These are phyloP conservation scores for Corythornis cristatus DNA, from an alignment of 2,113 vertebrate genomes.

Conservation along the genomic window DNA sequence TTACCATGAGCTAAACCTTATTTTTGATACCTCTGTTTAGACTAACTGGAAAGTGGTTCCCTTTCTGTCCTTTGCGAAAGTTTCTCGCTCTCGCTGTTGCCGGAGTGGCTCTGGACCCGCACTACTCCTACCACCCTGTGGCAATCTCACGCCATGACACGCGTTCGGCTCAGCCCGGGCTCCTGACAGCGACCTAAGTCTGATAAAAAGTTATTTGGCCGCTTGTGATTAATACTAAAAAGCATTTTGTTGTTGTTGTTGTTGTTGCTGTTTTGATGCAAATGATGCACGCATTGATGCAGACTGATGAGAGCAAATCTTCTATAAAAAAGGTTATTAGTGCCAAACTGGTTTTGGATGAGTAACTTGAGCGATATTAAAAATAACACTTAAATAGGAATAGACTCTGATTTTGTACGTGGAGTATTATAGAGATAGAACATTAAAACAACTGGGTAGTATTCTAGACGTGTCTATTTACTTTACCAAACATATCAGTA, in stretches of 20 bases:
- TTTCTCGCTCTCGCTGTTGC: not conserved
- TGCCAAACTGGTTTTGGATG: not conserved
- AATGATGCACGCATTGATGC: not conserved
- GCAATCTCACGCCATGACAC: constrained; percentile 79
- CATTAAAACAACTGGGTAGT: not conserved
- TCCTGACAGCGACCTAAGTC: not conserved
- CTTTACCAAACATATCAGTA: not conserved
- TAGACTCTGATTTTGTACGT: not conserved
- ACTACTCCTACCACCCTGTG: constrained; percentile 83
- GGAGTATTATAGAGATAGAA: not conserved
- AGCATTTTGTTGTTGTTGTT: not conserved
- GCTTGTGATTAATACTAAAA: not conserved
- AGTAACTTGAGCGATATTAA: not conserved
- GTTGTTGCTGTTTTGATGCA: not conserved
- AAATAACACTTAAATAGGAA: not conserved
- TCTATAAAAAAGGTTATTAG: not conserved
- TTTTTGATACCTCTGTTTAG: constrained; percentile 56
- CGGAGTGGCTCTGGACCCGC: constrained; percentile 17
- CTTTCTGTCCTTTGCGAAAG: not conserved
- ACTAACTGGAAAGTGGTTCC: not conserved
- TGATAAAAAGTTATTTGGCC: not conserved
- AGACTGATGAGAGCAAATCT: not conserved
- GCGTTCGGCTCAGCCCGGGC: not conserved
- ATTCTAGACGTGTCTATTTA: not conserved
- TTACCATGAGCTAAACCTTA: constrained; percentile 46